phyloP scores from a whole-genome alignment of 2,888 invertebrate species.

The Pandemis cinnamomeana region DNA sequence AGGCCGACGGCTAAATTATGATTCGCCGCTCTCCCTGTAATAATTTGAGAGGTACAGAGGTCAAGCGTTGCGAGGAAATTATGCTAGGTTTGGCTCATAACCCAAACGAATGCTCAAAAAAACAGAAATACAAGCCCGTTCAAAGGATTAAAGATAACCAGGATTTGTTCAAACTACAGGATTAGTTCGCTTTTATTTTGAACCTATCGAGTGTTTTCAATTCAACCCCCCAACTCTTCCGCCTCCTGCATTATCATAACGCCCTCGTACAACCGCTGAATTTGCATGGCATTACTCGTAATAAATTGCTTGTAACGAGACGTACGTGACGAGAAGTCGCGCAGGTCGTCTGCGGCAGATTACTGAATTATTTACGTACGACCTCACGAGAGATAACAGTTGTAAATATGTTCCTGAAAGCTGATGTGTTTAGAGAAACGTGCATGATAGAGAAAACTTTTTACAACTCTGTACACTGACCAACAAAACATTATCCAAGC shows the following conservation, averaged over 20 bases:
- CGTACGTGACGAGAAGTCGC: conserved; percentile 64
- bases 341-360: conserved; percentile 58
- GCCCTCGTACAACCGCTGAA: conserved; percentile 54
- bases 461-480: neutral
- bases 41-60: conserved; percentile 20
- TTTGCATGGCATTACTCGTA: conserved; percentile 68
- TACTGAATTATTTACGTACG: conserved; percentile 70
- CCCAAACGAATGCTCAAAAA: neutral
- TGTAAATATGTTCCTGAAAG: conserved; percentile 56
- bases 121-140: neutral
- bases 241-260: conserved; percentile 54
- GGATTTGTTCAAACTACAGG: neutral
- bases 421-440: neutral
- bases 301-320: conserved; percentile 72
- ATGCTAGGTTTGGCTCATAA: neutral
- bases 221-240: conserved; percentile 28
- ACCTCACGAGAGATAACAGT: conserved; percentile 58
- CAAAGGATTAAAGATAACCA: conserved; percentile 9
- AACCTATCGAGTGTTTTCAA: neutral
- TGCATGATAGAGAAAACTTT: neutral
- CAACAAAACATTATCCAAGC: neutral
- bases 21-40: conserved; percentile 7
- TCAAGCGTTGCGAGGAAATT: conserved; percentile 1
- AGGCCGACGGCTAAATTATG: conserved; percentile 8
- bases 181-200: neutral